These are phyloP conservation scores for Anas bahamensis DNA, from an alignment of 2,797 vertebrate genomes.

Conservation along the genomic window DNA sequence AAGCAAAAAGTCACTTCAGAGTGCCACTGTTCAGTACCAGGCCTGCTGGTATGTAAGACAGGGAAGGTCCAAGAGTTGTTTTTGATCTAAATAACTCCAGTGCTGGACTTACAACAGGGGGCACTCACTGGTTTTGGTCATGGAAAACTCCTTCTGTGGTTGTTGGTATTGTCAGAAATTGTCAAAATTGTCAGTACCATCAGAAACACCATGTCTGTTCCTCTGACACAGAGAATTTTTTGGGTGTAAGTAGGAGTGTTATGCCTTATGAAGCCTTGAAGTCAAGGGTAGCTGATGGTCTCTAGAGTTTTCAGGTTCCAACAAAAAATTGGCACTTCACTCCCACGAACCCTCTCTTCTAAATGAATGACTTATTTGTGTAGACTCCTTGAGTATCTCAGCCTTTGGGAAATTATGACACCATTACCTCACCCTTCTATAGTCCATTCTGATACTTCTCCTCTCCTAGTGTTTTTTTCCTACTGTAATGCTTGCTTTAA, in stretches of 20 bases:
- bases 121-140: background rate
- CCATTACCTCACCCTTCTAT: background rate
- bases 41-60: background rate
- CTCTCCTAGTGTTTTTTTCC: constrained; percentile 15
- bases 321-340: background rate
- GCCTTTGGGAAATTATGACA: background rate
- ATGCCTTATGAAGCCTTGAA: background rate
- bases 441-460: background rate
- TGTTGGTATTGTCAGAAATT: background rate
- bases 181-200: background rate
- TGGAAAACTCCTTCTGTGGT: background rate
- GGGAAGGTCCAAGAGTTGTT: accelerated
- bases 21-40: background rate
- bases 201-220: background rate
- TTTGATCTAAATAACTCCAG: background rate
- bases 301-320: background rate
- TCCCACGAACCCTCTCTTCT: background rate
- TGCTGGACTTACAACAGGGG: accelerated
- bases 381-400: background rate
- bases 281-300: background rate
- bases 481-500: background rate
- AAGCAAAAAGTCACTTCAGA: background rate
- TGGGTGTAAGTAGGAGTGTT: background rate
- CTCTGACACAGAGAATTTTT: background rate
- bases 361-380: background rate